Evolutionary conservation across 2,113 vertebrate species (phyloP), one percentile per base, ranked within the genome.

Genomic region (Mesocricetus auratus): DNA sequence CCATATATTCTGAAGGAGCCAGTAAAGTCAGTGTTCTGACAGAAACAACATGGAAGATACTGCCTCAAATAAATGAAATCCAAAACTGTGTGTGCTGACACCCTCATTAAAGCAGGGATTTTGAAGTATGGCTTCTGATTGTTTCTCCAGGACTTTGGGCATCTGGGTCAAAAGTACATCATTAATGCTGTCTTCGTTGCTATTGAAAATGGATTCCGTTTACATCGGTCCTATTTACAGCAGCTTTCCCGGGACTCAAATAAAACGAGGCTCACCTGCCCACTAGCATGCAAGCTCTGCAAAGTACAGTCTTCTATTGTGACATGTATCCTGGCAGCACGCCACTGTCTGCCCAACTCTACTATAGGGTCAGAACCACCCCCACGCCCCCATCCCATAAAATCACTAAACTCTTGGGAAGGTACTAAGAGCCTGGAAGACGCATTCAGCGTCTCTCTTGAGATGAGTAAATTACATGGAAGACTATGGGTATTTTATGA

Each of bases 401-500:
- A 50, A 45, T 62, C 53, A 1, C 29, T 5, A 36, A 15, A 1
- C 36, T 66, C 19, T 21, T 11, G 9, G 36, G 79, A 64, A 85
- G 74, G 29, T 26, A 60, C 45, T 39, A 0, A 12, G 87, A 86
- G 33, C 85, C 92, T 96, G 81, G 88, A 82, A 96, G 96, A 88
- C 42, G 58, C 66, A 82, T 91, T 62, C 21, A 17, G 83, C 13
- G 17, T 74, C 39, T 94, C 94, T 89, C 92, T 89, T 50, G 95
- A 95, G 93, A 82, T 24, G 22, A 91, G 68, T 33, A 92, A 92
- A 92, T 42, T 89, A 50, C 29, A 36, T 6, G 26, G 53, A 90
- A 89, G 69, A 4, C 58, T 82, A 47, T 36, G 39, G 50, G 12
- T 91, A 58, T 91, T 96, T 96, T 77, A 95, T 89, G 94, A 92